Evolutionary conservation across 2,797 vertebrate genomes (phyloP).

Genomic region (Momotus momota): DNA sequence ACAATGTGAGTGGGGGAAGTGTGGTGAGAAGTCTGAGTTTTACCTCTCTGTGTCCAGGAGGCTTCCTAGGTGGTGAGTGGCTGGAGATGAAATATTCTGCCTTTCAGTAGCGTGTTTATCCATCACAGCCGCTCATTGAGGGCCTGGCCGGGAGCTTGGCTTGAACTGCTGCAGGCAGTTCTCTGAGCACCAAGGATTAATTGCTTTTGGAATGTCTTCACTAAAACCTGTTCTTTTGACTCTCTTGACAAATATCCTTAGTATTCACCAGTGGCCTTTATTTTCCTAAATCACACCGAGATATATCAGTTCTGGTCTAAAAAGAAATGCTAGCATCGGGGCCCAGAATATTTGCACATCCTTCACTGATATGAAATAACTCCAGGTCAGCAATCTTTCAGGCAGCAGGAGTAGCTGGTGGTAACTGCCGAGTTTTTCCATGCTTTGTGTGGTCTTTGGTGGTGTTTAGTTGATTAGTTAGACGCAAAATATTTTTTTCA

Average conservation of each 20-base stretch:
- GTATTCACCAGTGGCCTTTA: slow-evolving; percentile 20
- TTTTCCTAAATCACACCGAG: neutral
- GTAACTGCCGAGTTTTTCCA: neutral
- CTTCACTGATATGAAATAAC: neutral
- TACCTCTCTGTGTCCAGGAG: neutral
- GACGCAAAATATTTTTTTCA: neutral
- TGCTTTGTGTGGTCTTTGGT: neutral
- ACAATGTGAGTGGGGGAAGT: neutral
- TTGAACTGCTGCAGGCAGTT: slow-evolving; percentile 18
- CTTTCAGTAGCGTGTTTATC: neutral
- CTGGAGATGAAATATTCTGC: slow-evolving; percentile 1
- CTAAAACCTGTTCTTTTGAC: slow-evolving; percentile 17
- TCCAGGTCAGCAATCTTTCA: neutral
- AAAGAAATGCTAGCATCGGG: neutral
- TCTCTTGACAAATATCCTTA: slow-evolving; percentile 37
- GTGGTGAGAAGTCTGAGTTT: neutral
- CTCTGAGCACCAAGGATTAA: slow-evolving; percentile 25
- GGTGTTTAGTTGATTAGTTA: neutral
- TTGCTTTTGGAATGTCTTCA: slow-evolving; percentile 50
- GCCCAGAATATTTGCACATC: neutral
- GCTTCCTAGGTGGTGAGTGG: neutral
- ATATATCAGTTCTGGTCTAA: neutral
- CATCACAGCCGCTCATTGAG: neutral
- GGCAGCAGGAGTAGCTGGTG: neutral
- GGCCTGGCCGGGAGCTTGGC: neutral